Evolutionary conservation across 2,797 vertebrate genomes (phyloP), one percentile per base, ranked within the genome.

Genomic region (Heliangelus exortis): DNA sequence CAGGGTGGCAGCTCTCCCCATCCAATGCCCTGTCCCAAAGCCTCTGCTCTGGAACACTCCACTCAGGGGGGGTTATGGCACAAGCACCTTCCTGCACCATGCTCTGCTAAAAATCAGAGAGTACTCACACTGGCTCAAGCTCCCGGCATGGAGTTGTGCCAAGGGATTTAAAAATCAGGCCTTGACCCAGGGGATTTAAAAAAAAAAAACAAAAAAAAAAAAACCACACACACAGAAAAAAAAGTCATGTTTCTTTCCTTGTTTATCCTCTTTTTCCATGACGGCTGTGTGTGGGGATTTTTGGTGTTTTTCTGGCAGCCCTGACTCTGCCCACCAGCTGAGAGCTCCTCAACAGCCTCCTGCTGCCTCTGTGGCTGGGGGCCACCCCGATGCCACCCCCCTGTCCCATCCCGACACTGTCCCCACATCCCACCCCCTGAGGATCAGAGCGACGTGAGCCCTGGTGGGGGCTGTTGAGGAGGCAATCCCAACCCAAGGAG

Each of bases 251-350:
- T 89, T 92, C 77, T 92, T 92, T 75, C 82, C 78, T 43, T 92
- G 91, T 95, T 96, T 95, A 91, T 95, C 87, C 83, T 93, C 85
- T 93, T 96, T 95, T 95, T 91, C 95, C 95, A 82, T 95, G 93
- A 95, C 59, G 88, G 88, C 74, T 57, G 85, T 23, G 31, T 57
- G 85, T 23, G 31, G 80, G 87, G 82, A 39, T 78, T 88, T 95
- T 84, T 68, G 76, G 26, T 47, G 84, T 26, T 88, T 91, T 93
- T 78, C 87, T 18, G 1, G 80, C 66, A 63, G 80, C 50, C 31
- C 54, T 57, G 79, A 45, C 58, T 71, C 76, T 69, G 72, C 61
- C 55, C 1, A 9, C 68, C 77, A 89, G 69, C 55, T 12, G 4
- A 29, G 75, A 0, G 15, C 67, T 89, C 41, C 84, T 63, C 29